These are phyloP conservation scores for Pangasianodon gigas DNA, from an alignment of 2,113 vertebrate genomes.

Conservation along the genomic window DNA sequence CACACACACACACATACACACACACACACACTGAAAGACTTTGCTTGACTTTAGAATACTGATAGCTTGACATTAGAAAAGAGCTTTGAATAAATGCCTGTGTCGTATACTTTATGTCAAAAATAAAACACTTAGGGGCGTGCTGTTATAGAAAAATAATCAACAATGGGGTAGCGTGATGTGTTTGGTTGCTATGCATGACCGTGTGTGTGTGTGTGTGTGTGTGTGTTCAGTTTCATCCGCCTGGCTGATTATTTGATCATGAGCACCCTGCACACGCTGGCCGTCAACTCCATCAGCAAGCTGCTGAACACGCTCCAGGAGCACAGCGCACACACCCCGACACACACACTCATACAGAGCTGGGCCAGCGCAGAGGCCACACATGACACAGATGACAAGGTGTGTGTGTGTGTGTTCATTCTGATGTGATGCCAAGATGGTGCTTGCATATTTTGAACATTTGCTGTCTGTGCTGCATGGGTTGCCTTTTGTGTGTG, in stretches of 20 bases:
- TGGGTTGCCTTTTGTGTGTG: constrained; percentile 24
- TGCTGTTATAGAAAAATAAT: neutral
- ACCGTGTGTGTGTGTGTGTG: constrained; percentile 1
- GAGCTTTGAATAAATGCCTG: neutral
- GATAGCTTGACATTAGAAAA: neutral
- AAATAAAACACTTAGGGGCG: neutral
- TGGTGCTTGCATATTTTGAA: neutral
- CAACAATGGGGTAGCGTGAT: neutral
- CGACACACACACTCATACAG: constrained; percentile 70
- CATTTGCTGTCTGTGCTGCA: constrained; percentile 4
- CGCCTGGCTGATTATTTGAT: constrained; percentile 83
- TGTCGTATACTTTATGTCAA: neutral
- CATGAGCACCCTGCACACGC: constrained; percentile 75
- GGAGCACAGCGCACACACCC: constrained; percentile 71
- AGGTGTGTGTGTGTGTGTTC: constrained; percentile 55
- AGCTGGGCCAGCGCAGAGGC: constrained; percentile 67
- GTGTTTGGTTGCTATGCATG: neutral
- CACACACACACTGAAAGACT: neutral
- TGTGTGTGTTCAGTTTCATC: constrained; percentile 76
- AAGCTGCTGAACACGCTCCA: constrained; percentile 71
- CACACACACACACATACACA: constrained; percentile 26
- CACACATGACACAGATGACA: constrained; percentile 60
- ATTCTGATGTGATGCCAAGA: neutral
- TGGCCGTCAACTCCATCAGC: constrained; percentile 75
- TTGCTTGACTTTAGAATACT: neutral